Evolutionary conservation across 2,797 vertebrate genomes (phyloP).

Genomic region (Takifugu ocellatus): DNA sequence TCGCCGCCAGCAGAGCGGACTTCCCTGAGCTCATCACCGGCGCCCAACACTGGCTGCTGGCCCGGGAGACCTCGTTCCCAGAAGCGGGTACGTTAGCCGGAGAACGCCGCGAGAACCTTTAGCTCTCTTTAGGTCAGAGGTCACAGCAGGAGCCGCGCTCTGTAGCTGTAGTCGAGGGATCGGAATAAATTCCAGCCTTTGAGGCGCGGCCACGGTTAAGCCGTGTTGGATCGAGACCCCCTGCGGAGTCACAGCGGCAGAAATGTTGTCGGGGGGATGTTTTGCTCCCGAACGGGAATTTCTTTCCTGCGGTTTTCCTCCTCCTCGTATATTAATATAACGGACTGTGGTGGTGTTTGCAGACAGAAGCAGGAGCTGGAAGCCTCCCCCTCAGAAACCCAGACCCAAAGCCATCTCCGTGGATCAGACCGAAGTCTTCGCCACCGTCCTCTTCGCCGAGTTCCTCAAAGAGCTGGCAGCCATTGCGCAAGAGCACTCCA

Average conservation of each 20-base stretch:
- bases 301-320: too few species aligned
- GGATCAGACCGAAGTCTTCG: slow-evolving; percentile 85
- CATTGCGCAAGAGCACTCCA: slow-evolving; percentile 93
- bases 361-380: slow-evolving; percentile 71
- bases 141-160: slow-evolving; percentile 20
- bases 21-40: slow-evolving; percentile 86
- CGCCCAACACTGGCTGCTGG: slow-evolving; percentile 91
- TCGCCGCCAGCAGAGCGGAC: slow-evolving; percentile 81
- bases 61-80: slow-evolving; percentile 76
- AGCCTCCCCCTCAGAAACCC: slow-evolving; percentile 62
- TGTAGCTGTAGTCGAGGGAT: slow-evolving; percentile 13
- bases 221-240: slow-evolving; percentile 26
- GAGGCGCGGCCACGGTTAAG: slow-evolving; percentile 9
- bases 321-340: too few species aligned
- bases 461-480: slow-evolving; percentile 98
- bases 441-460: slow-evolving; percentile 91
- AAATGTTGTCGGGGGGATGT: slow-evolving; percentile 13
- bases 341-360: slow-evolving; percentile 1
- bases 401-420: slow-evolving; percentile 79
- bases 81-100: slow-evolving; percentile 53
- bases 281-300: slow-evolving; percentile 8
- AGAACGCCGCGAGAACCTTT: too few species aligned
- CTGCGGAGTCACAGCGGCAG: slow-evolving; percentile 15
- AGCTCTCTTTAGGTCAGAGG: not conserved
- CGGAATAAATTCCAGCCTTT: slow-evolving; percentile 31